Evolutionary conservation across 2,113 vertebrate species (phyloP), one percentile per base, ranked within the genome.

Genomic region (Agelaius tricolor): DNA sequence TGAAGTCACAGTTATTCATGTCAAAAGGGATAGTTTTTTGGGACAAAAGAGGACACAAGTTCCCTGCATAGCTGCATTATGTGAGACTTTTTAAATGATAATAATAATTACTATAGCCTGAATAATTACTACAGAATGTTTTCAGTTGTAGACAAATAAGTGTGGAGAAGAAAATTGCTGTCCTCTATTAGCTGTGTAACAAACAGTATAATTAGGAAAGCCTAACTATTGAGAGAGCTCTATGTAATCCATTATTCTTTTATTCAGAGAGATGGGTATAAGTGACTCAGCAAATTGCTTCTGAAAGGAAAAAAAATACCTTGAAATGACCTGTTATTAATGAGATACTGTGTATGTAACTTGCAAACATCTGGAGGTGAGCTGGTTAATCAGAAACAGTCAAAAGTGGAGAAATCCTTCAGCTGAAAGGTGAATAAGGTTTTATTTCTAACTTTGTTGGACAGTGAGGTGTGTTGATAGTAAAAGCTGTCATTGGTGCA

Each of bases 311-410:
- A 76, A 74, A 78, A 58, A 4, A 0, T 67, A 35, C 44, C 30
- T 87, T 87, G 55, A 91, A 77, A 58, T 69, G 44, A 89, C 57
- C 39, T 90, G 15, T n/a, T 68, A 28, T 44, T 72, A 82, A 63
- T 93, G 47, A 54, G 57, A 68, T 43, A 31, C 37, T 90, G 57
- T 20, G 16, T 90, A 73, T 18, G 35, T 84, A 41, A 49, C 43
- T 86, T 75, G 17, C 49, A 62, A 93, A 47, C 59, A 84, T 43
- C 39, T 79, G 84, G 57, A 89, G 51, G 91, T 46, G 31, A 90
- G 52, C 26, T 80, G 61, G 68, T 91, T 97, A 78, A 94, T 84
- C 41, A 96, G 73, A 94, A 96, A 83, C 20, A 41, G 61, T 69
- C 27, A 90, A 61, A 94, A 94, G 55, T 16, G 68, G 1, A 10